Evolutionary conservation across 2,797 vertebrate genomes (phyloP), one percentile per base, ranked within the genome.

Genomic region (Gymnothorax javanicus): DNA sequence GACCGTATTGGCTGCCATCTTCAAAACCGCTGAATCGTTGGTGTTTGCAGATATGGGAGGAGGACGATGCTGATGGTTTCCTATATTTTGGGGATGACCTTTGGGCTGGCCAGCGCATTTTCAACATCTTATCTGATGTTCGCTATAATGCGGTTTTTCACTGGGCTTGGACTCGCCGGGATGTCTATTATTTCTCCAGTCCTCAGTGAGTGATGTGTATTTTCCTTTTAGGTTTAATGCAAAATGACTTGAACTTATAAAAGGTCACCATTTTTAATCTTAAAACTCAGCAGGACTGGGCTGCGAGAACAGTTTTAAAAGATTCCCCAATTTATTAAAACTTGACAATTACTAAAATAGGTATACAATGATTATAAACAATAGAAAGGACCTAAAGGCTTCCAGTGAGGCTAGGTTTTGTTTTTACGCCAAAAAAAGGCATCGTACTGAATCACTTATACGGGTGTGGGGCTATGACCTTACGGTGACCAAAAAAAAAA

Each of bases 121-220:
- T 93, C 94, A 0, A 27, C 87, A 64, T 91, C 91, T 84, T 94
- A 15, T 2, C 2, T 81, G 71, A 89, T 92, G 89, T 96, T 96
- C 89, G 91, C 92, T 13, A 87, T 89, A 25, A 91, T 92, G 91
- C 93, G 94, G 81, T 95, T 95, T 89, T 91, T 95, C 7, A 94
- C 94, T 27, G 95, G 95, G 88, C 5, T 95, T 11, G 92, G 91
- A 64, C 27, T 94, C 58, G 90, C 93, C 7, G 95, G 94, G 86
- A 92, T 95, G 87, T 92, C 91, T 86, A 92, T 95, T 25, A 89
- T 93, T 88, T 86, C 90, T 52, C 33, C 90, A 0, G 94, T 94
- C 33, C 92, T 95, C 1, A 89, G 95, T 95, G 84, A 94, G 94
- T 92, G 85, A 25, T 8, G 2, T 43, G 9, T 60, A 43, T 43